Base-by-base conservation (phyloP, 2,888 invertebrate species). In the Hemistola chrysoprasaria region DNA sequence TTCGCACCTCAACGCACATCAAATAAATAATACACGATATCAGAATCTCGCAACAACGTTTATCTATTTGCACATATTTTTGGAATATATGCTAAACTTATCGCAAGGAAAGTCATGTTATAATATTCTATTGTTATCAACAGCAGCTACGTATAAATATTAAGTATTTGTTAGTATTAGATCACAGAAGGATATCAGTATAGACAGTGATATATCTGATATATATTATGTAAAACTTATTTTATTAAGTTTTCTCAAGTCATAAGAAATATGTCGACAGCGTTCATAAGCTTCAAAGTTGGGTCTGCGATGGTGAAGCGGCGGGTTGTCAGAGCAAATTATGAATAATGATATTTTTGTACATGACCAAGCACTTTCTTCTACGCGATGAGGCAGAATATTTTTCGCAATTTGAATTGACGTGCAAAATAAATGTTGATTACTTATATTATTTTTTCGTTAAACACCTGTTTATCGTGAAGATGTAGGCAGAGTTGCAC, bases 301-400 rank as follows among this genome's bases (percentile, higher is more conserved):
- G 11, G 33, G 36, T 20, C 46, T 33, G 36, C 46, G 41, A 39
- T 43, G 46, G 40, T 38, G 53, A 47, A 56, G 32, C 50, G 68
- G 63, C 64, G 52, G 58, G 41, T 47, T 44, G 66, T 61, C 65
- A 51, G 52, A 54, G 52, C 51, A 63, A 68, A 61, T 69, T 69
- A 70, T 61, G 50, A 60, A 65, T 67, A 66, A 63, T 60, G 56
- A 62, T 59, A 59, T 55, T 62, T 48, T 60, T 52, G 43, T 42
- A 28, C 11, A 44, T 39, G 35, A 42, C 47, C 40, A 46, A 53
- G 56, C 52, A 57, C 51, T 56, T 59, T 56, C 49, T 43, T 42
- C 33, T 29, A 33, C 34, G 38, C 28, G 28, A 40, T n/a, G 38
- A 32, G 31, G 24, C 24, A 31, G 22, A 24, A 41, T 34, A 38